Base-by-base conservation (phyloP, 2,797 vertebrate genomes). In the Tragelaphus oryx region DNA sequence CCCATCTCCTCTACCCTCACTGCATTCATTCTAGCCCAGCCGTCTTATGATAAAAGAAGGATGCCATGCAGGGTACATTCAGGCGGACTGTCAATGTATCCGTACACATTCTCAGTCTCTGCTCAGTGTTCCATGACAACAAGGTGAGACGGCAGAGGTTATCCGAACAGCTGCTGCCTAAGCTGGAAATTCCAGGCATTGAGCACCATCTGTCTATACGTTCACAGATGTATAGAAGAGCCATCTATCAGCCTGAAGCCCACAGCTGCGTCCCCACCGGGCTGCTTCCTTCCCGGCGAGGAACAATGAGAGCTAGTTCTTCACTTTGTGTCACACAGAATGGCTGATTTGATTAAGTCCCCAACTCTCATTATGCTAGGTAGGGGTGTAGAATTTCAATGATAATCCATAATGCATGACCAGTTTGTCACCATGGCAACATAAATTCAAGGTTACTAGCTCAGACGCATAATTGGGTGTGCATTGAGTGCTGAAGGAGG, bases 391-490 rank as follows among this genome's bases (percentile, higher is more conserved):
- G 99, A 99, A 99, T 99, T 99, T 99, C 99, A 99, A 99, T 99
- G 99, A 99, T 99, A 99, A 99, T 99, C 99, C 99, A 99, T 99
- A 99, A 99, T 99, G 99, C 99, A 99, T 99, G 99, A 99, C 99
- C 99, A 99, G 99, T 99, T 99, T 99, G 99, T 99, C 98, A 92
- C 99, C 99, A 99, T 99, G 99, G 99, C 98, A 99, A 99, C 99
- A 99, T 99, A 99, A 99, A 99, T 99, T 99, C 99, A 99, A 99
- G 99, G 99, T 99, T 99, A 99, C 99, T 99, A 98, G 99, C 99
- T 99, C 99, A 99, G 99, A 99, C 98, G 99, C 99, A 99, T 99
- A 99, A 99, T 99, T 99, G 99, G 99, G 99, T 99, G 99, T 98
- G 99, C 99, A 99, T 98, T 98, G 99, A 99, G 99, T 98, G 98